phyloP scores from a whole-genome alignment of 2,113 vertebrate species.

The Saguinus midas region DNA sequence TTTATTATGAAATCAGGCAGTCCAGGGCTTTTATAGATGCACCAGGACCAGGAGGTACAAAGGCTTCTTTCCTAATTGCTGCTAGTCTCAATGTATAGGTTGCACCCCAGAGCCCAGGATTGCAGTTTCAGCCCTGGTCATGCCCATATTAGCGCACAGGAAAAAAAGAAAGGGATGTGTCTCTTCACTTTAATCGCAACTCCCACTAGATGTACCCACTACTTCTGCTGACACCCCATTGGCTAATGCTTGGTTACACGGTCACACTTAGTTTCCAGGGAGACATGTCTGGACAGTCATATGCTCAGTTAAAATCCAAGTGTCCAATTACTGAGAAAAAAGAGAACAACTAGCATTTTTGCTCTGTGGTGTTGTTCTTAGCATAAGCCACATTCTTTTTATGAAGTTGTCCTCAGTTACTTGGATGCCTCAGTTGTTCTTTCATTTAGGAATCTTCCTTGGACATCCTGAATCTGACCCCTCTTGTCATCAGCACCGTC shows the following conservation, averaged over 20 bases:
- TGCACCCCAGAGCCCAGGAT: neutral
- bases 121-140: neutral
- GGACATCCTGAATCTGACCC: neutral
- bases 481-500: neutral
- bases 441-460: neutral
- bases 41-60: neutral
- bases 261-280: neutral
- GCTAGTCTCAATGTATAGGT: accelerated
- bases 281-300: neutral
- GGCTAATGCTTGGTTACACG: neutral
- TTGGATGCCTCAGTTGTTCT: neutral
- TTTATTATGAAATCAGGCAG: neutral
- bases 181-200: neutral
- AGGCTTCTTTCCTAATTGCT: neutral
- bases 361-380: neutral
- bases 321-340: neutral
- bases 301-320: neutral
- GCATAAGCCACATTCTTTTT: neutral
- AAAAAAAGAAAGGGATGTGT: neutral
- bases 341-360: neutral
- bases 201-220: neutral
- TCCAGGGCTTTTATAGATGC: neutral
- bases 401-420: neutral
- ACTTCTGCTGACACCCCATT: neutral
- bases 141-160: neutral